Evolutionary conservation across 2,797 vertebrate genomes (phyloP), one percentile per base, ranked within the genome.

Genomic region (Paramormyrops hopkinsi): DNA sequence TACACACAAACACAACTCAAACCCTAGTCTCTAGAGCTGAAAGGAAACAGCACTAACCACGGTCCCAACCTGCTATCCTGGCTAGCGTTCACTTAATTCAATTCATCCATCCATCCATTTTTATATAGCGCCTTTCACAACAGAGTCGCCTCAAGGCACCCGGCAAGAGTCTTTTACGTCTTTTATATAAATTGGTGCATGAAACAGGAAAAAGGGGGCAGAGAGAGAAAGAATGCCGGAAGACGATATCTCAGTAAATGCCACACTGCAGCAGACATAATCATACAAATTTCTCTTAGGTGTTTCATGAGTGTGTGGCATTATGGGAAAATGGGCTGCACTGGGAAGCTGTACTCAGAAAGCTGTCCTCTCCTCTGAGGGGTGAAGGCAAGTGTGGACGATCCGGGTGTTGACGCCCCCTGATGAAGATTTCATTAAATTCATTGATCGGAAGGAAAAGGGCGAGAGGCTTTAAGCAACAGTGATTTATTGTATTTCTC

Each of bases 351-450:
- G 33, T 41, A n/a, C 37, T 46, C 37, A 33, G 17, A 3, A 46
- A 46, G 37, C 41, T 14, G 82, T 85, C 44, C 11, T 29, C 48
- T 29, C 19, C 46, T 29, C 79, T 73, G 69, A 83, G 41, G 22
- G 44, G 22, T 25, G 4, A 85, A 85, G 44, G 46, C 46, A 46
- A 2, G 46, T 25, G 82, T 51, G 22, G 9, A 85, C 50, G 22
- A 85, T 7, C 48, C 4, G 3, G n/a, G n/a, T 85, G 44, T 51
- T 85, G 33, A 87, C 33, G 51, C 50, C 51, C 53, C n/a, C 51
- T 86, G 29, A 54, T 51, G 84, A 86, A 86, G 51, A 87, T 87
- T 87, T 87, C 53, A 59, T 87, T 87, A 56, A 59, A 59, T 87
- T 44, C 86, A 59, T 41, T 37, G 86, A 87, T 87, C 50, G 3